Evolutionary conservation across 1,140 invertebrate species (phyloP), one percentile per base, ranked within the genome.

Genomic region (Bombus superbus): DNA sequence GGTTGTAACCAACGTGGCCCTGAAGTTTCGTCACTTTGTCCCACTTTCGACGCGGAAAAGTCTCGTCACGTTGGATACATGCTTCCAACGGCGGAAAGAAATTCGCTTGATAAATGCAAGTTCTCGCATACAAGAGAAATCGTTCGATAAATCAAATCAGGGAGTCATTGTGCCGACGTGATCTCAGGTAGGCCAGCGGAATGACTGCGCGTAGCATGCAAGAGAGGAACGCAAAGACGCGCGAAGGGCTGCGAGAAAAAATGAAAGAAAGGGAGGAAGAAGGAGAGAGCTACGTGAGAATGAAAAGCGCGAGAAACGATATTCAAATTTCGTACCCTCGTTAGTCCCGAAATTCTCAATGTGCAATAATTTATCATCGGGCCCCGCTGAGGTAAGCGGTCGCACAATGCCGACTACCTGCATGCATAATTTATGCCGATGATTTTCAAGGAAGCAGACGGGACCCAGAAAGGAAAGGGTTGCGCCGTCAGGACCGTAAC

Each of bases 261-360:
- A 75, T 72, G 86, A 88, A 75, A 80, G 71, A 88, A 4, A 75
- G 66, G 64, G 86, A 85, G 78, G 66, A 80, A 88, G 71, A 81
- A 68, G 86, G 90, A 88, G 75, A 79, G 88, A 81, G 81, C 71
- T 88, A 80, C 92, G 93, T 94, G 93, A 94, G 93, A 94, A 94
- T 94, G 90, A 92, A 93, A 94, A 92, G 89, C 91, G 89, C 90
- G 91, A 85, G 88, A 88, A 93, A 91, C 91, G 90, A 94, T 95
- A 95, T 95, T 95, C 94, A 95, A 95, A 95, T 95, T 95, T 92
- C 84, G 85, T 92, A 94, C 94, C 94, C 94, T 95, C 93, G 92
- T 93, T 93, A 93, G 91, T 86, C 86, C 85, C 88, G 77, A 92
- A 94, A 94, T 92, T 93, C 91, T 94, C 92, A 93, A 94, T 93